A percentile compares a stretch with the other conserved stretches of the same genome.
phyloP scores from a whole-genome alignment of 2,797 vertebrate species.

The Spheniscus humboldti region DNA sequence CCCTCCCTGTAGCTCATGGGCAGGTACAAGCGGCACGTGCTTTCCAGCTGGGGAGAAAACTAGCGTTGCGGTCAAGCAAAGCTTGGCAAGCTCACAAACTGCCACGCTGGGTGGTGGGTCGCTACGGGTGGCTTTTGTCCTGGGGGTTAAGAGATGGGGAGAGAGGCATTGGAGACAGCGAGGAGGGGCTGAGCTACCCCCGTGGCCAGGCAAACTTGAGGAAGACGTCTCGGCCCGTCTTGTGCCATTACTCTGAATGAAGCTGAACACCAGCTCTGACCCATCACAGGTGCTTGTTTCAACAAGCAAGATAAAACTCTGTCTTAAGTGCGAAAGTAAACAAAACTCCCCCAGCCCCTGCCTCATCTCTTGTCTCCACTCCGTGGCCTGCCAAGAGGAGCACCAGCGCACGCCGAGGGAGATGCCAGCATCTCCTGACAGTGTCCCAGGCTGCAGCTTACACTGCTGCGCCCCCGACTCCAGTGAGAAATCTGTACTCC shows the following conservation, averaged over 20 bases:
- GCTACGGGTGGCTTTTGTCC: not conserved
- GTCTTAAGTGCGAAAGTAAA: not conserved
- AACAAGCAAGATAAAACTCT: not conserved
- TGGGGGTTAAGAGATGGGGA: not conserved
- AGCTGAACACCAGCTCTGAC: not conserved
- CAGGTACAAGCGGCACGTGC: not conserved
- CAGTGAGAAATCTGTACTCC: not conserved
- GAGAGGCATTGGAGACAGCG: not conserved
- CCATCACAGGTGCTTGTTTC: not conserved
- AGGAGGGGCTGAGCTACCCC: not conserved
- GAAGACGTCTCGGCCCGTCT: accelerated
- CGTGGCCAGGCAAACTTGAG: not conserved
- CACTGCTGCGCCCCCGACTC: not conserved
- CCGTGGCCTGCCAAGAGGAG: not conserved
- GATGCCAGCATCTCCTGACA: not conserved
- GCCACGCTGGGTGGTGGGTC: accelerated
- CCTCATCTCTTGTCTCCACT: not conserved
- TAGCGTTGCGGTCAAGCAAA: not conserved
- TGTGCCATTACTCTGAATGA: not conserved
- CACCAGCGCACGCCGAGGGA: accelerated
- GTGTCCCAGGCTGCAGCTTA: not conserved
- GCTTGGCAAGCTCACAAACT: not conserved
- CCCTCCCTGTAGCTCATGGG: not conserved
- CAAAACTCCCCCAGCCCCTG: not conserved
- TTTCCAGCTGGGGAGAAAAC: not conserved